Evolutionary conservation across 2,888 invertebrate species (phyloP), one percentile per base, ranked within the genome.

Genomic region (Carcina quercana): DNA sequence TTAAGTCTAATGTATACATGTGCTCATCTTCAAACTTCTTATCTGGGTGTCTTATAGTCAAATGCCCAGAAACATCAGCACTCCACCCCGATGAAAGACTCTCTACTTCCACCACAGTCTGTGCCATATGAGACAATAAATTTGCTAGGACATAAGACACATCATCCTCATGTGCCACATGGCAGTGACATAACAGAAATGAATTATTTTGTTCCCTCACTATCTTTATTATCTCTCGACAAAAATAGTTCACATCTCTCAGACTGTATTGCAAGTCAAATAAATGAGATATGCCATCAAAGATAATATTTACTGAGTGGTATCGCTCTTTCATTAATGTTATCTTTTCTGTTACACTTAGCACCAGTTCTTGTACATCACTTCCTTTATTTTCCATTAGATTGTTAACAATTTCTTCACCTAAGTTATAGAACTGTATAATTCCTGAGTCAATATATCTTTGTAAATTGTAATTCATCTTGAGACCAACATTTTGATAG

Each of bases 281-380:
- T 15, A 93, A 73, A 59, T 92, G 91, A 40, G 90, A 88, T 13
- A 93, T 51, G 54, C 93, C 92, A 60, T 93, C 93, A 34, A 93
- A 71, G 28, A 93, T 83, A 25, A 93, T 64, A 43, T 85, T 87
- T 3, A 87, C 83, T 43, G 76, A 57, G 43, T 61, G 50, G 47
- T 66, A 53, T 33, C 63, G 60, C 43, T 72, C 58, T 35, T 65
- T 49, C 40, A 86, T 63, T 25, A 55, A 50, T 12, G 53, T 35
- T 32, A 85, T 61, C 39, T 67, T 72, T 27, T 71, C 61, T 50
- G 71, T 68, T 19, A 88, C 60, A 34, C 59, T 55, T n/a, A 46
- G 31, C 47, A 76, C 70, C 13, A 87, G 43, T 34, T 71, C 51
- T 34, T 79, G 54, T n/a, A 86, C 63, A 6, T 76, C 45, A 29